phyloP scores from a whole-genome alignment of 2,113 vertebrate genomes.

The Chloebia gouldiae region DNA sequence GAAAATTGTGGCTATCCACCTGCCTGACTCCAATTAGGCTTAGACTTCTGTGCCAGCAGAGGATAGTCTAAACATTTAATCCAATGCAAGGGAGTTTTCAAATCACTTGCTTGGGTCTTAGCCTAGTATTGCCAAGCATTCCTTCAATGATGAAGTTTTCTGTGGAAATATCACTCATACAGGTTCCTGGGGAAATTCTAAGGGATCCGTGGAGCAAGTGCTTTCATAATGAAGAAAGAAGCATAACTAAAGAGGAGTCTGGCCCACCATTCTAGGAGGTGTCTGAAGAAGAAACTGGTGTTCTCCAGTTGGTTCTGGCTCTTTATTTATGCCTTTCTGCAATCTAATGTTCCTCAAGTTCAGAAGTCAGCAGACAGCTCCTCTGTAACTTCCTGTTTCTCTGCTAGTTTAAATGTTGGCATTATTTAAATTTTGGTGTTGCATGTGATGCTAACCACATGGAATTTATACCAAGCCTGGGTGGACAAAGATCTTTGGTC shows the following conservation, averaged over 20 bases:
- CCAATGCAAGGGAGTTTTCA: neutral
- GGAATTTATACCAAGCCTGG: neutral
- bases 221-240: neutral
- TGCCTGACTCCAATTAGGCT: neutral
- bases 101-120: neutral
- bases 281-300: neutral
- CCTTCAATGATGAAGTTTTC: neutral
- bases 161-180: neutral
- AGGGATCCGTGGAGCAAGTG: neutral
- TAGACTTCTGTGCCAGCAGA: neutral
- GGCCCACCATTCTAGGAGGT: neutral
- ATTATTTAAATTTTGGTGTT: accelerated
- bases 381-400: neutral
- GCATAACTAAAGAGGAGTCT: neutral
- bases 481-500: neutral
- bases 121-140: neutral
- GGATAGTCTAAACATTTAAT: neutral
- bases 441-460: neutral
- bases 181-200: neutral
- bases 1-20: neutral
- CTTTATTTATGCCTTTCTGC: neutral
- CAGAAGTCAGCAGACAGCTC: neutral
- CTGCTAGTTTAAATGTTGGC: neutral
- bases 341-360: neutral
- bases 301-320: neutral